phyloP scores from a whole-genome alignment of 2,797 vertebrate species.

The Aeoliscus strigatus region DNA sequence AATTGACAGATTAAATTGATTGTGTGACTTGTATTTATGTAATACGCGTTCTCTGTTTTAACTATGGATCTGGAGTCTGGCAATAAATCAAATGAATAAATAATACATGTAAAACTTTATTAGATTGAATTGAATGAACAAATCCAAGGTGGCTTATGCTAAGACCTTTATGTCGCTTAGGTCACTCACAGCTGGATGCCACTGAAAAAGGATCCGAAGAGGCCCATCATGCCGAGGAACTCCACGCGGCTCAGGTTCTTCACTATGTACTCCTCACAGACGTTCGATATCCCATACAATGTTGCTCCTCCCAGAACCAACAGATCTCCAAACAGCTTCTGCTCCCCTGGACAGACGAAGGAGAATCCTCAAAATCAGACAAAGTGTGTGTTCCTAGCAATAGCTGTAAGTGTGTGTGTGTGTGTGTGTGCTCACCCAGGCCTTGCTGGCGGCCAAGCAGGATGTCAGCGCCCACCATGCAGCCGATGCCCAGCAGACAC shows the following conservation, averaged over 20 bases:
- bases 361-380: neutral
- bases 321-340: slow-evolving; percentile 90
- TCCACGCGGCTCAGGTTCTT: slow-evolving; percentile 90
- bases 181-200: slow-evolving; percentile 92
- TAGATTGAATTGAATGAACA: no score
- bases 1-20: no score
- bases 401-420: neutral
- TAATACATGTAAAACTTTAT: no score
- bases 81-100: no score
- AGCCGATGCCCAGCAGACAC: slow-evolving; percentile 90
- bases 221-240: slow-evolving; percentile 93
- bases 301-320: slow-evolving; percentile 89
- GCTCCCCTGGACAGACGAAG: slow-evolving; percentile 74
- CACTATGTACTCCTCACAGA: slow-evolving; percentile 92
- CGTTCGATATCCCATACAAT: slow-evolving; percentile 87
- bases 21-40: no score
- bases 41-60: no score
- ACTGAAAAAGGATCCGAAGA: slow-evolving; percentile 96
- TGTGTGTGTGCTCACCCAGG: slow-evolving; percentile 73
- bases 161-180: neutral
- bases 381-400: neutral
- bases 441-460: slow-evolving; percentile 88
- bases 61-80: no score
- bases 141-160: no score
- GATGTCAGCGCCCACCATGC: slow-evolving; percentile 92